A percentile compares a stretch with the other conserved stretches of the same genome.
These are phyloP conservation scores for Micromussa lordhowensis DNA, from an alignment of 92 coral and sea anemone genomes.

Conservation along the genomic window DNA sequence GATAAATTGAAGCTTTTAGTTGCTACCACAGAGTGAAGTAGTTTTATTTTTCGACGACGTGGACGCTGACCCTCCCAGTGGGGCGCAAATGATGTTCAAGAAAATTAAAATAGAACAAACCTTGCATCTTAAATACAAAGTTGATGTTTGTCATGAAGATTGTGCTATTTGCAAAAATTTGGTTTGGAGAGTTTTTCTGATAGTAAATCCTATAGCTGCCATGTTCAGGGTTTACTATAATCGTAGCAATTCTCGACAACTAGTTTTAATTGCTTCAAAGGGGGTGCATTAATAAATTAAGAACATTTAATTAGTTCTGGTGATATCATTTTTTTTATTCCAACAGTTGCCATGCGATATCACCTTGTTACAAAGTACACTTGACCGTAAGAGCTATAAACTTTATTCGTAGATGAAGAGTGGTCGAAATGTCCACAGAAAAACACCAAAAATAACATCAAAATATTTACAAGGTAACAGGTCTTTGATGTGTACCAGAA, in stretches of 20 bases:
- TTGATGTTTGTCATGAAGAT: too few relatives aligned
- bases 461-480: too few relatives aligned
- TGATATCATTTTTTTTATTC: background rate
- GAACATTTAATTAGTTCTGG: background rate
- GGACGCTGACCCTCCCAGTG: background rate
- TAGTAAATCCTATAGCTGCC: too few relatives aligned
- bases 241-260: background rate
- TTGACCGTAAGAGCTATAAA: background rate
- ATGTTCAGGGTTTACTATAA: background rate
- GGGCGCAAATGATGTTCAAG: background rate
- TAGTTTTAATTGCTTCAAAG: background rate
- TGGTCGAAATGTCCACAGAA: too few relatives aligned
- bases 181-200: too few relatives aligned
- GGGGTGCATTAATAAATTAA: background rate
- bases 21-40: background rate
- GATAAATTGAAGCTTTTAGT: too few relatives aligned
- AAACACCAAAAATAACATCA: too few relatives aligned
- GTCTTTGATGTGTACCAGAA: too few relatives aligned
- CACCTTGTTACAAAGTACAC: background rate
- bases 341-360: background rate
- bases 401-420: background rate
- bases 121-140: background rate
- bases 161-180: too few relatives aligned
- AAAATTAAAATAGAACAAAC: background rate
- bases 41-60: too few relatives aligned